Evolutionary conservation across 2,888 invertebrate species (phyloP).

Genomic region (Gortyna flavago): DNA sequence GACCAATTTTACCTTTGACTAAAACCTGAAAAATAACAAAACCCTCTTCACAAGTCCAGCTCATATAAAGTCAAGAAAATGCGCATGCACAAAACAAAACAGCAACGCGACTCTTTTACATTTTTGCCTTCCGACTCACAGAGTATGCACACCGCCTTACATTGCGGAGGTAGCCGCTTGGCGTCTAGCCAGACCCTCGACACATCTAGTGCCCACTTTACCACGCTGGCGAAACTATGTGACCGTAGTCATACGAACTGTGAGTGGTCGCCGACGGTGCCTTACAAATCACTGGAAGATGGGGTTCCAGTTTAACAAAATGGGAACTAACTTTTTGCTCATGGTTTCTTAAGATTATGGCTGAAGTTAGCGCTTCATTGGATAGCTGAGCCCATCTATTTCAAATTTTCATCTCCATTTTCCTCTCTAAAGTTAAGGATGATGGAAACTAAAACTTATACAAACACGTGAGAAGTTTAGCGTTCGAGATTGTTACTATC

Average conservation of each 20-base stretch:
- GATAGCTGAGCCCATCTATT: constrained; percentile 4
- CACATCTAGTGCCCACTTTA: constrained; percentile 80
- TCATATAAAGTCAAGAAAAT: constrained; percentile 28
- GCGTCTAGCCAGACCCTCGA: constrained; percentile 79
- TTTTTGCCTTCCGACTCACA: constrained; percentile 1
- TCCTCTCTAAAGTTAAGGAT: constrained; percentile 11
- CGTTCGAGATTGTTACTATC: constrained; percentile 15
- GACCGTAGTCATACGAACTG: constrained; percentile 69
- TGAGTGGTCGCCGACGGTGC: constrained; percentile 62
- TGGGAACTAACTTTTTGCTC: constrained; percentile 16
- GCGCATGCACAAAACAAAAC: constrained; percentile 19
- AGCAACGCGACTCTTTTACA: background rate
- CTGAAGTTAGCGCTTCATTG: background rate
- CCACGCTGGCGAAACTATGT: constrained; percentile 68
- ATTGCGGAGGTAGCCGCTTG: constrained; percentile 68
- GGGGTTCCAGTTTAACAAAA: constrained; percentile 53
- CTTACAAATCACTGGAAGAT: constrained; percentile 61
- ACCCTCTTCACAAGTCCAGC: background rate
- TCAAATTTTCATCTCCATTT: constrained; percentile 24
- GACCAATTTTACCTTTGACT: background rate
- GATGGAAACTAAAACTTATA: constrained; percentile 30
- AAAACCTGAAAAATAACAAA: background rate
- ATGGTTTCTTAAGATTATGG: constrained; percentile 9
- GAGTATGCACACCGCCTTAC: constrained; percentile 60
- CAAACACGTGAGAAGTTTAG: constrained; percentile 25